These are phyloP conservation scores for Agrotis puta DNA, from an alignment of 2,888 invertebrate genomes.

Conservation along the genomic window DNA sequence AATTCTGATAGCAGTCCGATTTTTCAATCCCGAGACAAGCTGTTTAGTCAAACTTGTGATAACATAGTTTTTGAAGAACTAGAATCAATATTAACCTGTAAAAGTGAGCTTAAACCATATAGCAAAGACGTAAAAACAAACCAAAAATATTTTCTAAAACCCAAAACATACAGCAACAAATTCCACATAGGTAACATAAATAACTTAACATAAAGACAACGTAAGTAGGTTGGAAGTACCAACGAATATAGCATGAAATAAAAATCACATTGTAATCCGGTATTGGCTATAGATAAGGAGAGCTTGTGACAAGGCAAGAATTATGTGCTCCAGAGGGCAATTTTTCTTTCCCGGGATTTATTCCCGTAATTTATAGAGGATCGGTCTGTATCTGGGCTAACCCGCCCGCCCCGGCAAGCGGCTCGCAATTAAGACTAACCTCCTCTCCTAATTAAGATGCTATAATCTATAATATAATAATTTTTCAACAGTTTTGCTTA, in stretches of 20 bases:
- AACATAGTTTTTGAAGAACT: neutral
- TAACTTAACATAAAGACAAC: conserved; percentile 63
- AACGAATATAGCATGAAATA: conserved; percentile 87
- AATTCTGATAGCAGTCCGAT: too few relatives aligned
- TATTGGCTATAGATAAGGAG: conserved; percentile 91
- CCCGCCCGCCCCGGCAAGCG: conserved; percentile 79
- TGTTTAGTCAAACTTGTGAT: neutral
- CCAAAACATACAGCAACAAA: conserved; percentile 38
- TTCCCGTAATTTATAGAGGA: conserved; percentile 91
- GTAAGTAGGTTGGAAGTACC: conserved; percentile 73
- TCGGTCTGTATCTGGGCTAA: conserved; percentile 90
- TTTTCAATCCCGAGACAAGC: too few relatives aligned
- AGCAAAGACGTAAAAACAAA: neutral
- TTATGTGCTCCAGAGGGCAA: conserved; percentile 91
- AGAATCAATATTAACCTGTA: too few relatives aligned
- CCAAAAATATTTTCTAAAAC: neutral
- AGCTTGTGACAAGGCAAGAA: conserved; percentile 91
- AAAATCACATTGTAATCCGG: conserved; percentile 91
- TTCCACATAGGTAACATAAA: conserved; percentile 59
- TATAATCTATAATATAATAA: conserved; percentile 67
- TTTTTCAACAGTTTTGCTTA: conserved; percentile 48
- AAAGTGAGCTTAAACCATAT: too few relatives aligned
- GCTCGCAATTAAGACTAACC: conserved; percentile 87
- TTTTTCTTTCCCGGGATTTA: conserved; percentile 91
- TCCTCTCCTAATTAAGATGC: conserved; percentile 80